Evolutionary conservation across 2,888 invertebrate species (phyloP), one percentile per base, ranked within the genome.

Genomic region (Barypeithes pellucidus): DNA sequence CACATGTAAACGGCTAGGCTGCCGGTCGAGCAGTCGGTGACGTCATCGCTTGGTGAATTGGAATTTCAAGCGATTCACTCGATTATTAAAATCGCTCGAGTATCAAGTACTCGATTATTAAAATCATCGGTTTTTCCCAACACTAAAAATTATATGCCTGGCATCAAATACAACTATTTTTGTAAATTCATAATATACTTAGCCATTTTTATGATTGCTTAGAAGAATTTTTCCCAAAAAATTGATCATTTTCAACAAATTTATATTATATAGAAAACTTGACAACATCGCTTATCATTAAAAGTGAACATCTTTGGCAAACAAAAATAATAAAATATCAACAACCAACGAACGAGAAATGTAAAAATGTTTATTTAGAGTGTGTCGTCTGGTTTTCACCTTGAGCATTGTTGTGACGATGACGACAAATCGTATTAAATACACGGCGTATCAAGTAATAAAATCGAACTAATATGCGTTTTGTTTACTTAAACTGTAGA

Each of bases 361-460:
- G 24, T 57, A 57, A 67, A 33, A 67, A 57, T 67, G 54, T 57
- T 67, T 67, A 29, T 33, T 54, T 67, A 67, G 41, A 22, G 43
- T 67, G 36, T 47, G 54, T 54, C 54, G 54, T 54, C 57, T 45
- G 57, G 57, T 33, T 67, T 57, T 57, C 57, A 43, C 67, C 67
- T 67, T 67, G 67, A 39, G 57, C 20, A 36, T 39, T 67, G 67
- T 57, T 57, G 57, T 57, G 54, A 67, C 67, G 57, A 67, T 57
- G 54, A 67, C 67, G 57, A 67, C 54, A 54, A 33, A 16, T 54
- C 16, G 14, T 33, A 4, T 29, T 24, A n/a, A 52, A 52, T 52
- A 24, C 22, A 52, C 22, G 18, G 52, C n/a, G 24, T 52, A 52
- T 24, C 47, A 22, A 24, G 52, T 24, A 52, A 24, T 52, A 24